Evolutionary conservation across 1,140 invertebrate genomes (phyloP).

Genomic region (Camponotus floridanus): DNA sequence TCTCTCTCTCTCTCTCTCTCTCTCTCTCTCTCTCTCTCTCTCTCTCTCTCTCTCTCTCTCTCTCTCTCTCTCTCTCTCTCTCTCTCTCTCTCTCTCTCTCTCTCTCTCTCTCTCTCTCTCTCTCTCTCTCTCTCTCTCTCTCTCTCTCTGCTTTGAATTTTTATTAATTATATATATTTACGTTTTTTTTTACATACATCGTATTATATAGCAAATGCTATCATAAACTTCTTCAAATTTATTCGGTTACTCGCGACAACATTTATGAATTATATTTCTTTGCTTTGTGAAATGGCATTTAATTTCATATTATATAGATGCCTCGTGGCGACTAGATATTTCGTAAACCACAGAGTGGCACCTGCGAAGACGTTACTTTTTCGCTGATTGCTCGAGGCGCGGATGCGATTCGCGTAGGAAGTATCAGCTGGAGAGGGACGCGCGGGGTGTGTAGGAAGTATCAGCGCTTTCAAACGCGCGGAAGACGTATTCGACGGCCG

Average conservation of each 20-base stretch:
- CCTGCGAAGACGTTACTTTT: constrained; percentile 20
- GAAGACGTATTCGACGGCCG: constrained; percentile 71
- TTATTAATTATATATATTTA: no score
- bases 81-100: no score
- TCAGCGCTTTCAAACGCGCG: constrained; percentile 70
- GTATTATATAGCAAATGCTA: no score
- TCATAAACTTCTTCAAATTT: no score
- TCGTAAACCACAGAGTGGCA: background rate
- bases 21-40: no score
- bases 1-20: no score
- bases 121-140: no score
- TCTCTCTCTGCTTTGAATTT: background rate
- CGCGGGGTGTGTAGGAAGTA: constrained; percentile 11
- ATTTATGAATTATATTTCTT: background rate
- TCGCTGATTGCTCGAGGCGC: constrained; percentile 46
- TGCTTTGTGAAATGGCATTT: background rate
- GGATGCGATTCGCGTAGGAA: constrained; percentile 67
- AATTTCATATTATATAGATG: background rate
- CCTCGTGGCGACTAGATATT: background rate
- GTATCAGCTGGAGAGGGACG: constrained; percentile 51
- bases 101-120: no score
- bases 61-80: no score
- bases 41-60: no score
- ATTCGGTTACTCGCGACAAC: no score
- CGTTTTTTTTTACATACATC: no score